These are phyloP conservation scores for Trissolcus japonicus DNA, from an alignment of 2,888 invertebrate genomes.

Conservation along the genomic window DNA sequence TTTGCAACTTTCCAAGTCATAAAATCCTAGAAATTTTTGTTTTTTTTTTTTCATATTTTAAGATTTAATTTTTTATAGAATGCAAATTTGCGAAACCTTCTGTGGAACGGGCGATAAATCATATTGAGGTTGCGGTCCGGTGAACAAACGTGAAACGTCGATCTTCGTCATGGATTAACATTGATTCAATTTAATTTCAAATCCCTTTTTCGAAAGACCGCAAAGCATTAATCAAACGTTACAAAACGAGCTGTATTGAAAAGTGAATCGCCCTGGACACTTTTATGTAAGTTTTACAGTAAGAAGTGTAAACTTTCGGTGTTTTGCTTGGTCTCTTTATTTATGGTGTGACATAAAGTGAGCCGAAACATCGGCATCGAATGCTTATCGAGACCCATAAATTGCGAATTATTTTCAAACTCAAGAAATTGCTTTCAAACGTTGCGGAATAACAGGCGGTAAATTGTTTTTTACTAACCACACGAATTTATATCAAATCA, in stretches of 20 bases:
- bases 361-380: slow-evolving; percentile 2
- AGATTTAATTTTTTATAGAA: slow-evolving; percentile 2
- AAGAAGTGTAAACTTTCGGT: slow-evolving; percentile 12
- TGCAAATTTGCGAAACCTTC: slow-evolving; percentile 18
- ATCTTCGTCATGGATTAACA: slow-evolving; percentile 24
- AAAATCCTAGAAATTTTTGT: too few species aligned
- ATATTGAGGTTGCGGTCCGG: slow-evolving; percentile 5
- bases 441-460: slow-evolving; percentile 11
- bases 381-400: slow-evolving; percentile 18
- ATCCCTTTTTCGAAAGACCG: slow-evolving; percentile 20
- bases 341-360: slow-evolving; percentile 4
- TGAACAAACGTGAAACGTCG: neutral
- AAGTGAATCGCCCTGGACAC: slow-evolving; percentile 12
- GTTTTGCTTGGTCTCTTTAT: slow-evolving; percentile 15
- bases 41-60: neutral
- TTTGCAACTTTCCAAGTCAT: neutral
- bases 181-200: slow-evolving; percentile 21
- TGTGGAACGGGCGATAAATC: slow-evolving; percentile 14
- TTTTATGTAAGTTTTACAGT: slow-evolving; percentile 20
- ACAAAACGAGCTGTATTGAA: slow-evolving; percentile 14
- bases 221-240: slow-evolving; percentile 22
- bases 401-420: slow-evolving; percentile 21
- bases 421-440: slow-evolving; percentile 13
- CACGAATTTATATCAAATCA: too few species aligned
- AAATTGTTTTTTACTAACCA: neutral